Evolutionary conservation across 2,888 invertebrate species (phyloP).

Genomic region (Protophormia terraenovae): DNA sequence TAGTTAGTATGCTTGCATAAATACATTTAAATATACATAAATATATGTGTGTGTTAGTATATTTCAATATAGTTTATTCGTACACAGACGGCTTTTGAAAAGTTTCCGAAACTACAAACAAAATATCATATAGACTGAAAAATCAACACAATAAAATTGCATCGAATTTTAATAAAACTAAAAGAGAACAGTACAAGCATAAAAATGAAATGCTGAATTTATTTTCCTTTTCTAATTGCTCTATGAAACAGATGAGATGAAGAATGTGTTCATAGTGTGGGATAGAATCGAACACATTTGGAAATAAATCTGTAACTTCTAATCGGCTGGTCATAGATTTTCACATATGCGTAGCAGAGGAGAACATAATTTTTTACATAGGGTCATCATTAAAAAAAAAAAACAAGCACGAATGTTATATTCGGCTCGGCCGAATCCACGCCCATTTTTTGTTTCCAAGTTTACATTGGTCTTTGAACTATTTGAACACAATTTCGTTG

Average conservation of each 20-base stretch:
- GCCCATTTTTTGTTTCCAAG: too few relatives aligned
- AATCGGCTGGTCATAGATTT: too few relatives aligned
- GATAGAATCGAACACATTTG: too few relatives aligned
- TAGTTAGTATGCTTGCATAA: slow-evolving; percentile 34
- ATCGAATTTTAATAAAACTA: slow-evolving; percentile 30
- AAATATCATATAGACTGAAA: slow-evolving; percentile 32
- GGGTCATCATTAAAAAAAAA: too few relatives aligned
- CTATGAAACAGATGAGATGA: background rate
- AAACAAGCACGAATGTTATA: too few relatives aligned
- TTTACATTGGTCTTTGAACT: too few relatives aligned
- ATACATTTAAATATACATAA: background rate
- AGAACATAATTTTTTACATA: too few relatives aligned
- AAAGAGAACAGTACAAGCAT: background rate
- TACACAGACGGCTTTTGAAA: background rate
- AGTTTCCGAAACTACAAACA: background rate
- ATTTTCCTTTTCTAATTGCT: background rate
- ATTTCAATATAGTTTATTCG: background rate
- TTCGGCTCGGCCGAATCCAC: too few relatives aligned
- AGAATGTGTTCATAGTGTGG: too few relatives aligned
- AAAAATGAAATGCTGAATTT: background rate
- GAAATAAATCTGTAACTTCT: too few relatives aligned
- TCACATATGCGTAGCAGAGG: too few relatives aligned
- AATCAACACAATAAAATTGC: slow-evolving; percentile 48
- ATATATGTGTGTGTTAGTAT: background rate
- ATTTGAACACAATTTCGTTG: too few relatives aligned